Evolutionary conservation across 2,797 vertebrate genomes (phyloP), one percentile per base, ranked within the genome.

Genomic region (Morelia viridis): DNA sequence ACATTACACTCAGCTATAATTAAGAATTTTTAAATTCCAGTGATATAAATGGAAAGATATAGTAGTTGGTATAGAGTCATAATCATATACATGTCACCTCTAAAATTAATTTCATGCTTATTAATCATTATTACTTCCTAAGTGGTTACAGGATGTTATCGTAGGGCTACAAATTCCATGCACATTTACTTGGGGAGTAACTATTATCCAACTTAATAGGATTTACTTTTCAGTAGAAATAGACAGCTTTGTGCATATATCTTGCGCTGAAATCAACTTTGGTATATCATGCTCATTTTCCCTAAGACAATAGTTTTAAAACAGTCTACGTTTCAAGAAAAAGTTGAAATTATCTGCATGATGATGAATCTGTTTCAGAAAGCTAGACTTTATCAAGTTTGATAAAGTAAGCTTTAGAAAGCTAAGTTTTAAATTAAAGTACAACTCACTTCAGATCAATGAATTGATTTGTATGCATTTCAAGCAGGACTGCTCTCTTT

Each of bases 351-450:
- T 93, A 96, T 92, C 80, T 92, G 12, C 65, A 93, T 46, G 95
- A 71, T 6, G 92, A 31, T 41, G 57, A 91, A 83, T 89, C 24
- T 93, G 50, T 53, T 89, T 95, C 92, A 90, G 94, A 96, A 96
- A 94, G 64, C 0, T 92, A 65, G 91, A 94, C 71, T 96, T 96
- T 95, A 93, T 95, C 89, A 95, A 64, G 85, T 95, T 94, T 95
- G 68, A 68, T 76, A 53, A 53, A 53, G 50, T 53, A 53, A 53
- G 50, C 93, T 93, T 87, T 93, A 85, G 84, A 95, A 96, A 95
- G 96, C 91, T 95, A 60, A 94, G 64, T 93, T 94, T 97, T 96
- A 97, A 96, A 96, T 96, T 95, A 95, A 85, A 96, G 91, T 57
- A 95, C 91, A 94, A 6, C 41, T 96, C 85, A 94, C 94, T 97